Evolutionary conservation across 2,888 invertebrate species (phyloP).

Genomic region (Eudemis profundana): DNA sequence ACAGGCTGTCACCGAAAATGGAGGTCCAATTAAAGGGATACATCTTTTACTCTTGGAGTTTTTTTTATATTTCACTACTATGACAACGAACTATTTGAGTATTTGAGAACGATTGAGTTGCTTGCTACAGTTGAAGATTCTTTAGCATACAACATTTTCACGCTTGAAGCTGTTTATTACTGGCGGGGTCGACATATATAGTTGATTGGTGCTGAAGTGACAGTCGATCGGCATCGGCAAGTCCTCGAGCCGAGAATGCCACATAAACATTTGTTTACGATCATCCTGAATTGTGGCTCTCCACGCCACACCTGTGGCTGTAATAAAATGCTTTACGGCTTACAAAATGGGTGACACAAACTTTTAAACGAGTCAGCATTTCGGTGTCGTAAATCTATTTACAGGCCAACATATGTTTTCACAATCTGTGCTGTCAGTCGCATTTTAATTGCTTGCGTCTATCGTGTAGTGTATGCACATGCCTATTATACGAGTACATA

Average conservation of each 20-base stretch:
- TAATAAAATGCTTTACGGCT: slow-evolving; percentile 73
- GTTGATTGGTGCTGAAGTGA: slow-evolving; percentile 14
- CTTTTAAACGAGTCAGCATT: slow-evolving; percentile 59
- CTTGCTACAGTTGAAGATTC: too few relatives aligned
- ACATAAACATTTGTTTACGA: slow-evolving; percentile 67
- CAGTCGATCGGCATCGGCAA: slow-evolving; percentile 26
- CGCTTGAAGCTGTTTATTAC: not conserved
- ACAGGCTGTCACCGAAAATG: too few relatives aligned
- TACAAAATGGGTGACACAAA: slow-evolving; percentile 66
- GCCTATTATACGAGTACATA: too few relatives aligned
- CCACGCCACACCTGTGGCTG: slow-evolving; percentile 74
- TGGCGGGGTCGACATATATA: not conserved
- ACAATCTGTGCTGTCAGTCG: slow-evolving; percentile 4
- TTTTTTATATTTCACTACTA: too few relatives aligned
- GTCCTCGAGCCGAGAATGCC: slow-evolving; percentile 51
- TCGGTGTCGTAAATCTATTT: slow-evolving; percentile 54
- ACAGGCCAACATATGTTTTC: slow-evolving; percentile 37
- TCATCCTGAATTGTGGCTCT: slow-evolving; percentile 64
- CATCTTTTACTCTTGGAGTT: too few relatives aligned
- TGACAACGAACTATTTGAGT: too few relatives aligned
- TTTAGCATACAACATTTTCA: not conserved
- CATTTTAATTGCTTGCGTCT: slow-evolving; percentile 6
- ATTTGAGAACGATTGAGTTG: too few relatives aligned
- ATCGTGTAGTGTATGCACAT: not conserved
- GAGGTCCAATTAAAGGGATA: too few relatives aligned